Conservation (phyloP, 2,888 invertebrate genomes). For the Drosophila robusta region DNA sequence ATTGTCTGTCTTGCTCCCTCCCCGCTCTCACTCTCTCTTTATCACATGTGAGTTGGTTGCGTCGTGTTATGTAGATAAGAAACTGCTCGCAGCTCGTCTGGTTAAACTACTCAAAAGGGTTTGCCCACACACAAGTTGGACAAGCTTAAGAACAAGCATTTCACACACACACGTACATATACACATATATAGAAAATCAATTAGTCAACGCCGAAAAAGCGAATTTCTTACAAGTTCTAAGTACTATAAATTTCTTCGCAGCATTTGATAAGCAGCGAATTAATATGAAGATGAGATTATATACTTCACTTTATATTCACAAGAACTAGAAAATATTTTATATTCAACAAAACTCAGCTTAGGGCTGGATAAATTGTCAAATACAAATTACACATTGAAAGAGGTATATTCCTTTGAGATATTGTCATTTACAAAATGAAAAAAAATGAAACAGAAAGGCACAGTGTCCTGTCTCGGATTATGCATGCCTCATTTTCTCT, state of each 20-base stretch:
- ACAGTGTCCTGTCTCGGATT: too few relatives aligned
- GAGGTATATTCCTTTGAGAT: too few relatives aligned
- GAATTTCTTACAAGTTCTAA: not conserved
- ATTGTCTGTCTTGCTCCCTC: constrained; percentile 9
- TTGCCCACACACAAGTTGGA: constrained; percentile 14
- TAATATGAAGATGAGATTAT: too few relatives aligned
- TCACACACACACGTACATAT: not conserved
- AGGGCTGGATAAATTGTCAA: too few relatives aligned
- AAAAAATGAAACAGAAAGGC: too few relatives aligned
- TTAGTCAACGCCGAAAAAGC: constrained; percentile 2
- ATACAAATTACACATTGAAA: too few relatives aligned
- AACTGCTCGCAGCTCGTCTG: constrained; percentile 16
- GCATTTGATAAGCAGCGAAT: too few relatives aligned
- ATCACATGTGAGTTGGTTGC: constrained; percentile 2
- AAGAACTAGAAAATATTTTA: too few relatives aligned
- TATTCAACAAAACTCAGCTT: too few relatives aligned
- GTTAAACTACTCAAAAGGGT: constrained; percentile 6
- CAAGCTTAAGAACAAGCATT: constrained; percentile 8
- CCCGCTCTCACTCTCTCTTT: not conserved
- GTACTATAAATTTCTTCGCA: too few relatives aligned
- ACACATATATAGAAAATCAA: constrained; percentile 6
- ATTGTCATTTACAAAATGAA: too few relatives aligned
- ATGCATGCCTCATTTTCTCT: not conserved
- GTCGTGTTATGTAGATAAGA: constrained; percentile 29
- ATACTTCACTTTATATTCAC: too few relatives aligned